Evolutionary conservation across 2,113 vertebrate genomes (phyloP).

Genomic region (Phylloscopus trochilus): DNA sequence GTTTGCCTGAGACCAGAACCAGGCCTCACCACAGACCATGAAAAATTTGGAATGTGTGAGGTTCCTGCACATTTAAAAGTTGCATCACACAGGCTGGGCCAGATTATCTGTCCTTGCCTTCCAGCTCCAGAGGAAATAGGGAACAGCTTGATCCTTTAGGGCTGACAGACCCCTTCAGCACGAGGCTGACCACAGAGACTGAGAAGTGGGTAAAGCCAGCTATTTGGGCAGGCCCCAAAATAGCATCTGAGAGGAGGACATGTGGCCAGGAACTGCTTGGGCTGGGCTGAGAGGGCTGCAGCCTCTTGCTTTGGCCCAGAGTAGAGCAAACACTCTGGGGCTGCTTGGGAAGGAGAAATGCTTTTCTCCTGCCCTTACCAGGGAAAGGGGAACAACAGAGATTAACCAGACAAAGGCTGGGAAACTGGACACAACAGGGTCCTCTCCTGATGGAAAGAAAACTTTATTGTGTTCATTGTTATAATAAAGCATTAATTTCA

Average conservation of each 20-base stretch:
- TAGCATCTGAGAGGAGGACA: neutral
- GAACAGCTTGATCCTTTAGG: neutral
- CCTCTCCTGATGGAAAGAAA: neutral
- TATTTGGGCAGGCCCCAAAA: neutral
- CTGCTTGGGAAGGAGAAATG: neutral
- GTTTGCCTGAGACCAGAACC: neutral
- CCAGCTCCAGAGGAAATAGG: neutral
- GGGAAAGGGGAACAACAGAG: neutral
- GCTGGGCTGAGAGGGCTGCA: neutral
- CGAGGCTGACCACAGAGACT: neutral
- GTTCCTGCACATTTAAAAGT: neutral
- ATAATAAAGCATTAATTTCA: neutral
- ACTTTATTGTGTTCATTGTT: neutral
- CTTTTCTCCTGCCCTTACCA: neutral
- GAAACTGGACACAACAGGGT: neutral
- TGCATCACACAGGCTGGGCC: neutral
- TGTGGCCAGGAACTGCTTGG: neutral
- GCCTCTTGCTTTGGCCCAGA: neutral
- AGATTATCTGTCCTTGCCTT: neutral
- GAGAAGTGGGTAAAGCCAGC: neutral
- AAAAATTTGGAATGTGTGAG: neutral
- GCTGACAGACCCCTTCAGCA: neutral
- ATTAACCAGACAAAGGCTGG: neutral
- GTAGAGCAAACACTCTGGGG: neutral
- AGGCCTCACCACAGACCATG: fast-evolving